Evolutionary conservation across 2,888 invertebrate species (phyloP).

Genomic region (Perizoma affinitatum): DNA sequence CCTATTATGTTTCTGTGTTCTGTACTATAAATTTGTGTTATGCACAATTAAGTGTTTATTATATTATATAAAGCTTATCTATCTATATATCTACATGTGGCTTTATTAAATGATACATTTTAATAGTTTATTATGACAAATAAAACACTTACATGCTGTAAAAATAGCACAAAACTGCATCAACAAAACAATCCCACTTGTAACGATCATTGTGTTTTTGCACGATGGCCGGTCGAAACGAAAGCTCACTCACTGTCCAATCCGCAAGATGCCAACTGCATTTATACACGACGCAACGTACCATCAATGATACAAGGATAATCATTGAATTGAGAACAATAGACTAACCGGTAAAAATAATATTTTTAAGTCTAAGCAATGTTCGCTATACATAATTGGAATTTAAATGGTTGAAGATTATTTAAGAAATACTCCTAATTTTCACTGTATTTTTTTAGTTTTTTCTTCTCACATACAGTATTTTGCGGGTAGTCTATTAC

Average conservation of each 20-base stretch:
- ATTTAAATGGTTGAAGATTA: too few species aligned
- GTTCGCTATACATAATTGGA: too few species aligned
- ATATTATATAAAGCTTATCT: too few species aligned
- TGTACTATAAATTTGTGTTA: too few species aligned
- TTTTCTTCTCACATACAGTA: too few species aligned
- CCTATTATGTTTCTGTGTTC: too few species aligned
- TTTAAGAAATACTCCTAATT: too few species aligned
- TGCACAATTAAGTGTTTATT: too few species aligned
- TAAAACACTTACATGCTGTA: constrained; percentile 51
- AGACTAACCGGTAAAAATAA: neutral
- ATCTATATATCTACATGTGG: too few species aligned
- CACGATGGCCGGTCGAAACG: constrained; percentile 37
- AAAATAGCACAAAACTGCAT: constrained; percentile 45
- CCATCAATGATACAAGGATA: constrained; percentile 13
- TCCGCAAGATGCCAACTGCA: constrained; percentile 18
- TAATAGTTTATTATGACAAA: neutral
- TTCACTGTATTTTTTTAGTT: too few species aligned
- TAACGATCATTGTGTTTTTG: constrained; percentile 47
- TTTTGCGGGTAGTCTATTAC: too few species aligned
- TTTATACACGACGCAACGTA: constrained; percentile 27
- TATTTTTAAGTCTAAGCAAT: neutral
- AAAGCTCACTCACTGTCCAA: constrained; percentile 47
- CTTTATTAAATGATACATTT: too few species aligned
- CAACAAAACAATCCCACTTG: constrained; percentile 42
- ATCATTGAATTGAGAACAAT: constrained; percentile 14